Evolutionary conservation across 2,888 invertebrate genomes (phyloP).

Genomic region (Hedya salicella): DNA sequence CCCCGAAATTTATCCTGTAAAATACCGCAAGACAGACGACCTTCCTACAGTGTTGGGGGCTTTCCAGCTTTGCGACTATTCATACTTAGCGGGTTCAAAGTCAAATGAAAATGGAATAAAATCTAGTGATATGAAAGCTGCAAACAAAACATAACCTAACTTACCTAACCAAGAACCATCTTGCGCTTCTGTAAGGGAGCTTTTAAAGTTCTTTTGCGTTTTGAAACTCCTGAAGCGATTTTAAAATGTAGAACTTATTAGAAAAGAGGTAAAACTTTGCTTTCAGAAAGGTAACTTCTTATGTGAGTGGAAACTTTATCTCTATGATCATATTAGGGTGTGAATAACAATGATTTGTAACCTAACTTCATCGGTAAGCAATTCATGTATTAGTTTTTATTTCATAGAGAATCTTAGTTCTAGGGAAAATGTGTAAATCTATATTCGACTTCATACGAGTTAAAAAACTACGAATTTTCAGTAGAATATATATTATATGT

Average conservation of each 20-base stretch:
- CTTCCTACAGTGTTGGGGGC: too few relatives aligned
- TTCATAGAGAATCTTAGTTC: not conserved
- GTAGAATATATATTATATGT: too few relatives aligned
- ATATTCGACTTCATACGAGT: too few relatives aligned
- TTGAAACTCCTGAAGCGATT: slow-evolving; percentile 4
- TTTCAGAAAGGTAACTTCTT: slow-evolving; percentile 30
- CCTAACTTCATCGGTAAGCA: slow-evolving; percentile 10
- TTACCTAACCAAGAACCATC: not conserved
- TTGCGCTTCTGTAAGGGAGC: slow-evolving; percentile 6
- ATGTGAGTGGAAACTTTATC: slow-evolving; percentile 25
- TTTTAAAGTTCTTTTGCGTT: slow-evolving; percentile 16
- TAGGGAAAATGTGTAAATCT: too few relatives aligned
- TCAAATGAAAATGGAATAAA: too few relatives aligned
- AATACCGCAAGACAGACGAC: too few relatives aligned
- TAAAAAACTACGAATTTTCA: too few relatives aligned
- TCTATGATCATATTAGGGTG: slow-evolving; percentile 11
- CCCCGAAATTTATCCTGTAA: too few relatives aligned
- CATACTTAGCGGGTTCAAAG: too few relatives aligned
- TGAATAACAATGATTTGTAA: slow-evolving; percentile 26
- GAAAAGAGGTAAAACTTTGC: slow-evolving; percentile 19
- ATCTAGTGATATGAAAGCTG: not conserved
- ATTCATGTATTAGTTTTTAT: not conserved
- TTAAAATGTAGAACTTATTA: not conserved
- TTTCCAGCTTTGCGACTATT: too few relatives aligned
- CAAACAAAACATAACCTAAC: not conserved